These are phyloP conservation scores for Tetrax tetrax DNA, from an alignment of 2,113 vertebrate genomes.

Conservation along the genomic window DNA sequence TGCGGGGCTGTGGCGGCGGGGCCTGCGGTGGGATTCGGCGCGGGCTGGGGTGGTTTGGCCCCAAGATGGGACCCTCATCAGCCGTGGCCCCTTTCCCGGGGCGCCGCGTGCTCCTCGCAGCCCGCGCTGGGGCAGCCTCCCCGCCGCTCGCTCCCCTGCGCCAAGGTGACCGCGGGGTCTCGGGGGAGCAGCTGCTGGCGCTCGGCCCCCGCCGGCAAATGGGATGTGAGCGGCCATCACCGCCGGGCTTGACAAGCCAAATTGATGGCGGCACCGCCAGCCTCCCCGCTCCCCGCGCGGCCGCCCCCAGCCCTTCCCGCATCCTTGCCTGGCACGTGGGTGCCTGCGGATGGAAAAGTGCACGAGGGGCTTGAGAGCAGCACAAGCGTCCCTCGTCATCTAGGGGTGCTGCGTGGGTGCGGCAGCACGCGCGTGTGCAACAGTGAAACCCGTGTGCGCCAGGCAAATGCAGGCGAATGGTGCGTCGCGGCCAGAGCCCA, in stretches of 20 bases:
- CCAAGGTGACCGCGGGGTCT: conserved; percentile 56
- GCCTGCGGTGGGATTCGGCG: rapidly evolving
- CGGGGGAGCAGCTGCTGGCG: neutral
- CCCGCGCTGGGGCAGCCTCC: rapidly evolving
- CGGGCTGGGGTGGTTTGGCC: neutral
- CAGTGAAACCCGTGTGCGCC: neutral
- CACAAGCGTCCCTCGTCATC: rapidly evolving
- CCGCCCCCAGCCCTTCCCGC: neutral
- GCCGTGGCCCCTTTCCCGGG: rapidly evolving
- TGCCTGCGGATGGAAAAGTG: neutral
- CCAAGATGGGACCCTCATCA: rapidly evolving
- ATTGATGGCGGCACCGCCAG: conserved; percentile 53
- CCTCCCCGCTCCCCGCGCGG: neutral
- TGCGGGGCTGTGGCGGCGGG: too few species aligned
- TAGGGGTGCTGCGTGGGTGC: rapidly evolving
- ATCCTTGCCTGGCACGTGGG: neutral
- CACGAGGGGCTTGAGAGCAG: neutral
- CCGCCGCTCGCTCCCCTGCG: rapidly evolving
- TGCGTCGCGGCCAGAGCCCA: neutral
- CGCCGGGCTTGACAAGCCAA: conserved; percentile 37
- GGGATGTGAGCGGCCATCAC: conserved; percentile 60
- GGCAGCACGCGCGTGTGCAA: rapidly evolving
- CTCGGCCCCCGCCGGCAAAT: conserved; percentile 30
- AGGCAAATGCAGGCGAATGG: neutral
- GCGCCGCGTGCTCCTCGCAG: neutral